These are phyloP conservation scores for Linepithema humile DNA, from an alignment of 1,140 invertebrate species.

Conservation along the genomic window DNA sequence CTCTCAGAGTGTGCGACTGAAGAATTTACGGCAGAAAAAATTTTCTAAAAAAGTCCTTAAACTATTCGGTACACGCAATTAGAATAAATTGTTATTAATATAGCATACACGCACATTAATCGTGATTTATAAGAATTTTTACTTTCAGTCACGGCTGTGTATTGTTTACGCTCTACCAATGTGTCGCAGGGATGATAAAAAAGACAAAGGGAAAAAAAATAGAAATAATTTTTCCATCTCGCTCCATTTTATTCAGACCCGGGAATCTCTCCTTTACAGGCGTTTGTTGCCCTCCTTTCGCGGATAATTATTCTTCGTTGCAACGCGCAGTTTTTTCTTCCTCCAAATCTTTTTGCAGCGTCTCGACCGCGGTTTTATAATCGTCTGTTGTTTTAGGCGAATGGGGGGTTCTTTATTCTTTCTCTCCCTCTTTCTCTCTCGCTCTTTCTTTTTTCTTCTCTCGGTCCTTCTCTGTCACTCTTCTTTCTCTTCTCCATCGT, in stretches of 20 bases:
- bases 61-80: too few species aligned
- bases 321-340: conserved; percentile 33
- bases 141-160: conserved; percentile 1
- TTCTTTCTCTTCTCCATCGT: background rate
- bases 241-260: conserved; percentile 26
- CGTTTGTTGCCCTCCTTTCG: conserved; percentile 30
- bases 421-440: background rate
- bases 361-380: conserved; percentile 52
- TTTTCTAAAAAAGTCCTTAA: background rate
- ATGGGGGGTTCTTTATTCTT: background rate
- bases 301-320: conserved; percentile 55
- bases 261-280: conserved; percentile 14
- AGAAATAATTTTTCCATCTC: conserved; percentile 42
- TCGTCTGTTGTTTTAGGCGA: conserved; percentile 50
- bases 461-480: background rate
- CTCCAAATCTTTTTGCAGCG: conserved; percentile 21
- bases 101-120: too few species aligned
- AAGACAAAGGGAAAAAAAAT: background rate
- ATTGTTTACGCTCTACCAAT: background rate
- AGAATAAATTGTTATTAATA: too few species aligned
- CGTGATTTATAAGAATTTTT: conserved; percentile 1
- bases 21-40: background rate
- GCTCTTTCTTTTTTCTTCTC: background rate
- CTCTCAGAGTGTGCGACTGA: background rate
- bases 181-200: background rate